phyloP scores from a whole-genome alignment of 2,888 invertebrate genomes.

The Drosophila limbata region DNA sequence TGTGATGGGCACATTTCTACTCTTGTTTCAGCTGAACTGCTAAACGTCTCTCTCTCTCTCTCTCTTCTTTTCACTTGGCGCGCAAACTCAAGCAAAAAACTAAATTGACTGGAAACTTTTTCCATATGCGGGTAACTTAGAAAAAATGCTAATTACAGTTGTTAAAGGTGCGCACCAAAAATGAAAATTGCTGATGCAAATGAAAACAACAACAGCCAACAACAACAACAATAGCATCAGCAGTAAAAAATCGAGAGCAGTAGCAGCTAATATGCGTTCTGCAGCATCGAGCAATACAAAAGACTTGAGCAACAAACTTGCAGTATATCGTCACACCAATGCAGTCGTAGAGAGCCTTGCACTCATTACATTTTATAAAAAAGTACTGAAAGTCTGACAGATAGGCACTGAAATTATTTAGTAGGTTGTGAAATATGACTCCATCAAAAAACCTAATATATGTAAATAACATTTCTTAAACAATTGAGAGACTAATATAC shows the following conservation, averaged over 20 bases:
- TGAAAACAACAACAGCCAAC: conserved; percentile 32
- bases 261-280: conserved; percentile 23
- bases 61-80: conserved; percentile 51
- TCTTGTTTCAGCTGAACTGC: conserved; percentile 51
- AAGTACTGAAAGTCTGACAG: background rate
- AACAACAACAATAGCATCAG: conserved; percentile 1
- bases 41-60: conserved; percentile 4
- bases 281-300: conserved; percentile 42
- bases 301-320: conserved; percentile 37
- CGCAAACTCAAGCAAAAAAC: conserved; percentile 53
- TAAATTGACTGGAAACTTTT: conserved; percentile 72
- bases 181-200: conserved; percentile 47
- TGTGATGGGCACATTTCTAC: conserved; percentile 45
- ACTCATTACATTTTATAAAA: background rate
- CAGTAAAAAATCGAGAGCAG: conserved; percentile 24
- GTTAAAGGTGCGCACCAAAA: conserved; percentile 48
- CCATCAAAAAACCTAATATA: background rate
- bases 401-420: background rate
- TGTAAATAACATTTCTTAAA: background rate
- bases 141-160: conserved; percentile 59
- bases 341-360: background rate
- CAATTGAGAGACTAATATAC: too few relatives aligned
- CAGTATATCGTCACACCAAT: background rate
- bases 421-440: background rate
- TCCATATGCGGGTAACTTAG: conserved; percentile 28